phyloP scores from a whole-genome alignment of 2,113 vertebrate species.

The Hylia prasina region DNA sequence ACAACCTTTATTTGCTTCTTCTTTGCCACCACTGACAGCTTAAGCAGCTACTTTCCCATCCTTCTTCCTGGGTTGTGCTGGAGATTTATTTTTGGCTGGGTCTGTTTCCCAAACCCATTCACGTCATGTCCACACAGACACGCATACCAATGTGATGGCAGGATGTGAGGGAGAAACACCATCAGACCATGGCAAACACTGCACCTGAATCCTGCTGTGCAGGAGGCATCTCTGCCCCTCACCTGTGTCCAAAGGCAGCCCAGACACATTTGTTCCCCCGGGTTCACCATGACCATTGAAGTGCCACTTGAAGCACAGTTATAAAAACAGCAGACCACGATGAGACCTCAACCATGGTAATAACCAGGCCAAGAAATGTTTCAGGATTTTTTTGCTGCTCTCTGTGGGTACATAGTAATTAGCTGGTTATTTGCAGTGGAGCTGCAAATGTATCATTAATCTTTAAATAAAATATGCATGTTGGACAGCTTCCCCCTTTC shows the following conservation, averaged over 20 bases:
- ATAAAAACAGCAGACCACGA: not conserved
- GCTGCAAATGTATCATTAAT: not conserved
- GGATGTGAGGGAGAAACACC: not conserved
- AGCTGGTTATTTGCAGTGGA: not conserved
- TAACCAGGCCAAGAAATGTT: not conserved
- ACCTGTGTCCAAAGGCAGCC: not conserved
- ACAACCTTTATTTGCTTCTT: not conserved
- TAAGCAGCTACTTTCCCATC: not conserved
- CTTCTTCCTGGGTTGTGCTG: not conserved
- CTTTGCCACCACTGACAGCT: not conserved
- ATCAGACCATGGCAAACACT: accelerated
- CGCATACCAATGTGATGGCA: accelerated
- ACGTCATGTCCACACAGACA: accelerated
- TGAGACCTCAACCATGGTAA: not conserved
- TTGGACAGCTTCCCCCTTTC: not conserved
- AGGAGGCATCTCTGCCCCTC: not conserved
- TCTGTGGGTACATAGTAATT: not conserved
- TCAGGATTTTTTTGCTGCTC: not conserved
- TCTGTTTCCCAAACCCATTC: not conserved
- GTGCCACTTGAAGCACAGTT: not conserved
- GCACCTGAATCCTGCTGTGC: accelerated
- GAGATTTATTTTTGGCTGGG: not conserved
- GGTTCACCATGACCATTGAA: not conserved
- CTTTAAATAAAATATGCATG: not conserved
- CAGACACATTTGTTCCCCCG: not conserved